Conservation (phyloP, 2,113 vertebrate genomes). For the Alligator sinensis region DNA sequence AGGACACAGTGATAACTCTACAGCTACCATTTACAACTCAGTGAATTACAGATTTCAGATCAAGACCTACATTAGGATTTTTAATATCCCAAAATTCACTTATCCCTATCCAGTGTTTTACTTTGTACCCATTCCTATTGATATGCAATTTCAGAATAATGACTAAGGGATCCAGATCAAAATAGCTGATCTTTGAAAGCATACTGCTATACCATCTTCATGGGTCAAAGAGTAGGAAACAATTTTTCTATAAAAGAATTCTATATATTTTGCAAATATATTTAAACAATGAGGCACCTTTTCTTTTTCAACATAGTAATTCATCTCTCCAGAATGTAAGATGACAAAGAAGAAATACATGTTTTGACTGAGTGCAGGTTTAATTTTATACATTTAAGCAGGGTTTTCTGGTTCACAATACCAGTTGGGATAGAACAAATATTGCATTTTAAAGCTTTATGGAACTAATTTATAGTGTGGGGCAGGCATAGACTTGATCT, state of each 20-base stretch:
- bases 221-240: neutral
- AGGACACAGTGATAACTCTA: neutral
- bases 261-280: neutral
- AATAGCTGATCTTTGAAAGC: neutral
- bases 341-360: neutral
- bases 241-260: neutral
- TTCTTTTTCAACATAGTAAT: neutral
- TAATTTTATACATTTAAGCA: slow-evolving; percentile 70
- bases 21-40: neutral
- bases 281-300: neutral
- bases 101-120: neutral
- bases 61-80: neutral
- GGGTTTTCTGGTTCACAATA: slow-evolving; percentile 44
- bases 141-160: neutral
- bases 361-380: slow-evolving; percentile 36
- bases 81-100: neutral
- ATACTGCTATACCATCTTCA: neutral
- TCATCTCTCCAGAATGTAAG: neutral
- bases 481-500: slow-evolving; percentile 78
- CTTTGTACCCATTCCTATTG: neutral
- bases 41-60: neutral
- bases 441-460: slow-evolving; percentile 78
- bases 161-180: neutral
- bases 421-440: slow-evolving; percentile 55
- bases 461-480: slow-evolving; percentile 77